Base-by-base conservation (phyloP, 2,797 vertebrate genomes). In the Takifugu ocellatus region DNA sequence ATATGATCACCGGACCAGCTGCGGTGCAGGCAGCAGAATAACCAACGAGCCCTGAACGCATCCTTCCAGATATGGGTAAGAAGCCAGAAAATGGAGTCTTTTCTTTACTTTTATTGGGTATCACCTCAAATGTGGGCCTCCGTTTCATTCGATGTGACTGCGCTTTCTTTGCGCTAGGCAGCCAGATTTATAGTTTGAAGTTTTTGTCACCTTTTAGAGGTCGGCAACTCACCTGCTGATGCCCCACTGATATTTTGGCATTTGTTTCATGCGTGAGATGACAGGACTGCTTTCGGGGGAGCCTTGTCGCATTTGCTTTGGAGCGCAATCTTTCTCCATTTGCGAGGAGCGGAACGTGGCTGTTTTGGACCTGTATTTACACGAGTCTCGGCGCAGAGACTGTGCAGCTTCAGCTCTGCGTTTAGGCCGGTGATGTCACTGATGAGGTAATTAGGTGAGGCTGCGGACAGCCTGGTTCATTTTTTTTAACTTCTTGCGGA, bases 41-140 rank as follows among this genome's bases (percentile, higher is more conserved):
- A 49, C 63, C 67, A 57, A 75, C 66, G 51, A 69, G 63, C 57
- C 74, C 68, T 80, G 69, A 82, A 65, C 81, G 74, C 85, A 66
- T 87, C 77, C 57, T 64, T 84, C 61, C 73, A 87, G 82, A 87
- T 72, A 93, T 93, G 92, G 92, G 92, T 93, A 79, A 92, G 90
- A 82, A 52, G 52, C 2, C 54, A 42, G 50, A 39, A n/a, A 9
- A 46, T 43, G 5, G 6, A 54, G 16, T 42, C 21, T 27, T 14
- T 43, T 12, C 52, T 39, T 14, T 14, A 39, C n/a, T 54, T 25
- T 66, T 54, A 42, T 44, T 50, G 44, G 27, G 44, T 47, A 36
- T 11, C 36, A 39, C 14, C 36, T 14, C 6, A 10, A 33, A 45
- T 8, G 15, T 17, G 5, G 3, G 43, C n/a, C 43, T 8, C 2